phyloP scores from a whole-genome alignment of 2,888 invertebrate species.

The Cinara cedri region DNA sequence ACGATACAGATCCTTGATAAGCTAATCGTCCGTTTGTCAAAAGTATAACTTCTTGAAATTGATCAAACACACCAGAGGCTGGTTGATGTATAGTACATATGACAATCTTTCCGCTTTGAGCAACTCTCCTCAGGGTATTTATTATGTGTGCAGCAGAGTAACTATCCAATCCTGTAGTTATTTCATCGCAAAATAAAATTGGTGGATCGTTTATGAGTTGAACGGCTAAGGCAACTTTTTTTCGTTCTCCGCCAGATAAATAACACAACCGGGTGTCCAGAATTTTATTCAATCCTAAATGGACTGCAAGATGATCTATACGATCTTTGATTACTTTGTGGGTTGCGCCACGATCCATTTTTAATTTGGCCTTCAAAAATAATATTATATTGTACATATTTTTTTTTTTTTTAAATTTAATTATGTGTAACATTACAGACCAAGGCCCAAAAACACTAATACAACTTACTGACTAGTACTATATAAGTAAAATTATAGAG shows the following conservation, averaged over 20 bases:
- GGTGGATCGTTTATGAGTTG: slow-evolving; percentile 89
- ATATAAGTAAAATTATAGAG: too few species aligned
- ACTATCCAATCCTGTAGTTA: slow-evolving; percentile 90
- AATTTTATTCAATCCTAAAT: slow-evolving; percentile 77
- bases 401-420: too few species aligned
- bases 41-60: slow-evolving; percentile 58
- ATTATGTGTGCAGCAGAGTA: slow-evolving; percentile 84
- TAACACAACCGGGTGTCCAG: slow-evolving; percentile 74
- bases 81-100: slow-evolving; percentile 59
- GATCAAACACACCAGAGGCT: slow-evolving; percentile 58
- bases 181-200: slow-evolving; percentile 91
- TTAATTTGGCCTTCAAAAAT: slow-evolving; percentile 71
- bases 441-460: too few species aligned
- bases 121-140: slow-evolving; percentile 71
- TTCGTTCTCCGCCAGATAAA: slow-evolving; percentile 88
- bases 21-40: slow-evolving; percentile 57
- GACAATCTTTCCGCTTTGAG: slow-evolving; percentile 61
- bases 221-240: slow-evolving; percentile 83
- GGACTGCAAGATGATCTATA: slow-evolving; percentile 64
- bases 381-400: not conserved
- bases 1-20: slow-evolving; percentile 57
- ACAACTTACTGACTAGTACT: too few species aligned
- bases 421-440: too few species aligned
- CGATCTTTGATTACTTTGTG: slow-evolving; percentile 24
- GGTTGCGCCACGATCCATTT: slow-evolving; percentile 69